Evolutionary conservation across 2,888 invertebrate genomes (phyloP), one percentile per base, ranked within the genome.

Genomic region (Agriopis aurantiaria): DNA sequence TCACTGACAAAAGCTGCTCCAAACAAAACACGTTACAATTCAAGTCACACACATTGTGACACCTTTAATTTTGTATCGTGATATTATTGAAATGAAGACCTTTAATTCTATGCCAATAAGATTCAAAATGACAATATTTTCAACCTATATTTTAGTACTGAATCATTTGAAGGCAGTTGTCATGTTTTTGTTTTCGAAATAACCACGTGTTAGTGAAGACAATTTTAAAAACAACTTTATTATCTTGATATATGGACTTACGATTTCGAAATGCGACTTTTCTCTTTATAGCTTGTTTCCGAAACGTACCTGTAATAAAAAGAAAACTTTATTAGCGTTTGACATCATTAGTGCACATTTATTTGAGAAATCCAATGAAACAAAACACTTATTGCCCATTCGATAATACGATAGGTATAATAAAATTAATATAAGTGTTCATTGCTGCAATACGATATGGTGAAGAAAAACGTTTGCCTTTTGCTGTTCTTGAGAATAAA

Each of bases 221-320:
- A 69, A 71, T 78, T 71, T 72, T 59, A 62, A 55, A 75, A 63
- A 70, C 75, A 73, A 74, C 65, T 76, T 79, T 80, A 75, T 73
- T 74, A 69, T 73, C 59, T 63, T 60, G 49, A 48, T 76, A 77
- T 76, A 70, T 70, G 74, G 55, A 75, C 71, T 76, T 71, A 78
- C 74, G n/a, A 40, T 73, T 75, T 75, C 68, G 69, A 76, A 76
- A 74, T 70, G 62, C 69, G 72, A 55, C 62, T 52, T 73, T 75
- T 68, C 71, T 68, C 48, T 65, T 73, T 58, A 65, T 65, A 74
- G 52, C 49, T 59, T 68, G 65, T 51, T 72, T 62, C 69, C 51
- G 51, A 63, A 66, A 82, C 84, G 74, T 88, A 88, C 88, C 88
- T 88, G 85, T 52, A 85, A 86, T 75, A 75, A 82, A 33, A 82